phyloP scores from a whole-genome alignment of 2,888 invertebrate species.

The Theretra japonica region DNA sequence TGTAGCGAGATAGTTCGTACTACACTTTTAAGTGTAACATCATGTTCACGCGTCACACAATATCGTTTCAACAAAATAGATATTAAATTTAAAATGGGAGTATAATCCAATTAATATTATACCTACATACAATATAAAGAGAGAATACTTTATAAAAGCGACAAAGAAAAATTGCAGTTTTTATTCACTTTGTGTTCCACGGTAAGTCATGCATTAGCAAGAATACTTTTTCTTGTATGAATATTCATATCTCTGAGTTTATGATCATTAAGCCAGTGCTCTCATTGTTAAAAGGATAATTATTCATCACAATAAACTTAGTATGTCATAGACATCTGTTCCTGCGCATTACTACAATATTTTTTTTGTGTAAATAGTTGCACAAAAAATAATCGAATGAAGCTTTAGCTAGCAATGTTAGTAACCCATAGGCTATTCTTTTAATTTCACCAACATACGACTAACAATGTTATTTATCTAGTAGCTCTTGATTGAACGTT shows the following conservation, averaged over 20 bases:
- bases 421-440: too few relatives aligned
- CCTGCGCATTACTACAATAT: too few relatives aligned
- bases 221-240: not conserved
- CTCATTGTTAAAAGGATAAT: not conserved
- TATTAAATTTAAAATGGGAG: not conserved
- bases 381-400: too few relatives aligned
- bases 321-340: not conserved
- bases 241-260: constrained; percentile 3
- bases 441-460: too few relatives aligned
- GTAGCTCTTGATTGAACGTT: too few relatives aligned
- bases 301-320: not conserved
- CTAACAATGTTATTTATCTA: too few relatives aligned
- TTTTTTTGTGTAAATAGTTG: too few relatives aligned
- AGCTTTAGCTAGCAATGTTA: too few relatives aligned
- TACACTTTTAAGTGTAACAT: constrained; percentile 33
- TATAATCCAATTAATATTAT: not conserved
- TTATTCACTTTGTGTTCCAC: constrained; percentile 8
- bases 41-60: not conserved
- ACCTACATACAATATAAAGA: not conserved
- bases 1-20: constrained; percentile 54
- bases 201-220: not conserved
- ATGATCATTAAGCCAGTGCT: constrained; percentile 6
- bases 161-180: constrained; percentile 18
- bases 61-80: not conserved
- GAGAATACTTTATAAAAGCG: not conserved